Percentiles rank a stretch among this genome's conserved stretches.
Conservation (phyloP, 2,113 vertebrate genomes). For the Polypterus senegalus region DNA sequence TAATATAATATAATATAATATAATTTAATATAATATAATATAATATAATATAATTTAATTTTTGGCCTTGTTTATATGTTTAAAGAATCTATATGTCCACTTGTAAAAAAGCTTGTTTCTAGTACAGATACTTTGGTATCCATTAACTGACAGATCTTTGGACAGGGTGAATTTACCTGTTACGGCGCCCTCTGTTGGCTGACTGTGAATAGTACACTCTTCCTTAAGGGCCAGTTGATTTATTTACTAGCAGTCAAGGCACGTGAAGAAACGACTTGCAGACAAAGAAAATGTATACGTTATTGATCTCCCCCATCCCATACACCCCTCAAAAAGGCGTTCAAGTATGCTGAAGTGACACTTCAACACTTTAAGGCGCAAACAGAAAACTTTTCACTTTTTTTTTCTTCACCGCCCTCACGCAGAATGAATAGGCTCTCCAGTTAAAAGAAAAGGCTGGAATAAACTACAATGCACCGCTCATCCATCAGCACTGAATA, state of each 20-base stretch:
- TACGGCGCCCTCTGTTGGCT: too few relatives aligned
- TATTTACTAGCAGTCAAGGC: slow-evolving; percentile 28
- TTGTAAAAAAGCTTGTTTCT: too few relatives aligned
- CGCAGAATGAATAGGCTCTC: slow-evolving; percentile 57
- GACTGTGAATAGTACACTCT: too few relatives aligned
- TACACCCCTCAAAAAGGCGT: slow-evolving; percentile 29
- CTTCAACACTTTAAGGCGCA: slow-evolving; percentile 29
- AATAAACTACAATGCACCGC: slow-evolving; percentile 52
- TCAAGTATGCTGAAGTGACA: slow-evolving; percentile 42
- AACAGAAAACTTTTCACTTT: slow-evolving; percentile 34
- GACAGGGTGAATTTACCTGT: too few relatives aligned
- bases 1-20: too few relatives aligned
- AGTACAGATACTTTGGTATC: too few relatives aligned
- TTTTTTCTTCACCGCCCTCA: slow-evolving; percentile 28
- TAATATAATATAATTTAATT: too few relatives aligned
- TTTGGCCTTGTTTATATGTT: too few relatives aligned
- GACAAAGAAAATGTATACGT: slow-evolving; percentile 27
- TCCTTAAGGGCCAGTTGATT: neutral
- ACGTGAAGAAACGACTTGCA: slow-evolving; percentile 25
- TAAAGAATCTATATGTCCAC: too few relatives aligned
- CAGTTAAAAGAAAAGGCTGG: slow-evolving; percentile 54
- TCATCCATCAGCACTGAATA: slow-evolving; percentile 58
- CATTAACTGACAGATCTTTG: too few relatives aligned
- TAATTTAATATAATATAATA: too few relatives aligned
- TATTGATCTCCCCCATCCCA: slow-evolving; percentile 21